These are phyloP conservation scores for Rugalucina vietnamica DNA, from an alignment of 2,888 invertebrate genomes.

Conservation along the genomic window DNA sequence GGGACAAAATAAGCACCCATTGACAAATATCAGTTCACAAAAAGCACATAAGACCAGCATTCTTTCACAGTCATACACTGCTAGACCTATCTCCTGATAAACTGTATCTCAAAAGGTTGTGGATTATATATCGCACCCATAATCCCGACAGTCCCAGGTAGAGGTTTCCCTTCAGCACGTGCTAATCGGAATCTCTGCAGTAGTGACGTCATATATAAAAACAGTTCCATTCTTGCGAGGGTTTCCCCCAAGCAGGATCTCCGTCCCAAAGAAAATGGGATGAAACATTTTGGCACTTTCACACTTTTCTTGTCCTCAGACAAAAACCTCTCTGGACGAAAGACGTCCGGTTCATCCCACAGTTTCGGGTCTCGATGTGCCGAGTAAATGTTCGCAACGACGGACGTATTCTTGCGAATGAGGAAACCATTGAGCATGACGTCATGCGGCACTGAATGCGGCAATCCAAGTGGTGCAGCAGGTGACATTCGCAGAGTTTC, in stretches of 20 bases:
- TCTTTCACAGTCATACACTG: too few relatives aligned
- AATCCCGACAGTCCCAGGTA: not conserved
- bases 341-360: slow-evolving; percentile 69
- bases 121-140: not conserved
- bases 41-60: too few relatives aligned
- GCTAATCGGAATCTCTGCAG: not conserved
- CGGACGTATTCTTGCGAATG: slow-evolving; percentile 74
- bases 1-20: too few relatives aligned
- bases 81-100: not conserved
- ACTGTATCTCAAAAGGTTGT: not conserved
- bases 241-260: slow-evolving; percentile 53
- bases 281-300: slow-evolving; percentile 27
- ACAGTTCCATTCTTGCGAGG: slow-evolving; percentile 42
- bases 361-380: slow-evolving; percentile 64
- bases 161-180: not conserved
- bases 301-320: not conserved
- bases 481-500: slow-evolving; percentile 72
- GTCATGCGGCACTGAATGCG: slow-evolving; percentile 69
- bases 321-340: slow-evolving; percentile 75
- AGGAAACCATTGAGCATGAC: slow-evolving; percentile 70
- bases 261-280: slow-evolving; percentile 48
- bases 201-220: slow-evolving; percentile 32
- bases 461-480: slow-evolving; percentile 66
- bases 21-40: too few relatives aligned
- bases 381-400: slow-evolving; percentile 69